These are phyloP conservation scores for Musca vetustissima DNA, from an alignment of 1,140 invertebrate species.

Conservation along the genomic window DNA sequence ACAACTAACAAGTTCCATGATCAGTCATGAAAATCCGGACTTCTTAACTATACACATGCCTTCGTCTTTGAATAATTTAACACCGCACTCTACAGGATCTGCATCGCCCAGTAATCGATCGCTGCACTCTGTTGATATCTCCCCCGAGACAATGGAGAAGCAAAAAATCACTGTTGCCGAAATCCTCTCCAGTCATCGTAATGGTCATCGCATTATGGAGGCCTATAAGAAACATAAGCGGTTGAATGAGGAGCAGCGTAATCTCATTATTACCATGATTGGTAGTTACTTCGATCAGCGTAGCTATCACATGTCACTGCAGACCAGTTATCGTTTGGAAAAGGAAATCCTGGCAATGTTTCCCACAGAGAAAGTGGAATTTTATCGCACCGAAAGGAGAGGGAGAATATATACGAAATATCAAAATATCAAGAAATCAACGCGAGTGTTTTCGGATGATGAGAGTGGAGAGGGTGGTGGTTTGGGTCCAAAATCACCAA, in stretches of 20 bases:
- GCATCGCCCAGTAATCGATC: no score
- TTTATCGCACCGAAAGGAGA: constrained; percentile 47
- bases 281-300: constrained; percentile 49
- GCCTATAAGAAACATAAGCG: constrained; percentile 36
- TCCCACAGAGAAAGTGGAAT: constrained; percentile 42
- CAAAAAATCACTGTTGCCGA: constrained; percentile 25
- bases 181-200: constrained; percentile 35
- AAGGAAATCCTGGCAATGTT: constrained; percentile 43
- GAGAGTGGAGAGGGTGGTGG: no score
- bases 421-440: constrained; percentile 42
- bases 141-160: no score
- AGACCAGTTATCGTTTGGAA: constrained; percentile 45
- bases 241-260: constrained; percentile 38
- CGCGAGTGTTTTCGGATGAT: no score
- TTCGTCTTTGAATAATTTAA: no score
- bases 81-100: no score
- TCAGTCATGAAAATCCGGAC: no score
- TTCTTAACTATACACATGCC: no score
- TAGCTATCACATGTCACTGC: constrained; percentile 42
- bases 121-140: no score
- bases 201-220: constrained; percentile 35
- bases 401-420: constrained; percentile 51
- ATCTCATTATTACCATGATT: constrained; percentile 44
- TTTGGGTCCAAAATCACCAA: no score
- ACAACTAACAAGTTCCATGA: background rate